phyloP scores from a whole-genome alignment of 1,140 invertebrate species.

The Anthonomus grandis region DNA sequence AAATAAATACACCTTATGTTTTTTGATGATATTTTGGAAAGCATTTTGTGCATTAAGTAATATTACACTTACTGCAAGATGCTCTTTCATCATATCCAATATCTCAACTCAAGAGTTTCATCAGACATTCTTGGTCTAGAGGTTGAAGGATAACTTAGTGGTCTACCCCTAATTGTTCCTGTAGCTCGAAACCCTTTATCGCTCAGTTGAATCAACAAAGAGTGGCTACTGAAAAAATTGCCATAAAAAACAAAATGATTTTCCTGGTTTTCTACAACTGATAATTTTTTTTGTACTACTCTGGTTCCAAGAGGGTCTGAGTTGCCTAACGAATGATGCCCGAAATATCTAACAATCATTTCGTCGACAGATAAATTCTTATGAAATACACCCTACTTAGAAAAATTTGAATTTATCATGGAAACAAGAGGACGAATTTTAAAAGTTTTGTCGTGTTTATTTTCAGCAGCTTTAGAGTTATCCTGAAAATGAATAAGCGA shows the following conservation, averaged over 20 bases:
- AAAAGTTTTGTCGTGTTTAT: background rate
- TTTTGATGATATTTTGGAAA: too few relatives aligned
- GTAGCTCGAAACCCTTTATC: background rate
- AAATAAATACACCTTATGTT: too few relatives aligned
- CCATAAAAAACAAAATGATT: background rate
- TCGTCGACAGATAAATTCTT: background rate
- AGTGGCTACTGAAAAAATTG: background rate
- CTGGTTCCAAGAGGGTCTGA: background rate
- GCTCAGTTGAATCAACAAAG: background rate
- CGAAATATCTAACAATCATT: background rate
- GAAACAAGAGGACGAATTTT: background rate
- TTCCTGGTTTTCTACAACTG: background rate
- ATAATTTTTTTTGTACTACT: background rate
- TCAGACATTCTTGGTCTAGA: background rate
- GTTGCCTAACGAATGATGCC: background rate
- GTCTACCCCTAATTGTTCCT: background rate
- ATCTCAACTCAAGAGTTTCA: too few relatives aligned
- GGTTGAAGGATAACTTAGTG: background rate
- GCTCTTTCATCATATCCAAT: background rate
- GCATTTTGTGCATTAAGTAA: too few relatives aligned
- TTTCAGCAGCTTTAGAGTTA: conserved; percentile 1
- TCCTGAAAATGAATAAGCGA: conserved; percentile 10
- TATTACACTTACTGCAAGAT: too few relatives aligned
- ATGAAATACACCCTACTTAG: too few relatives aligned
- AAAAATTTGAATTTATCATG: background rate